These are phyloP conservation scores for Lutjanus argentimaculatus DNA, from an alignment of 2,797 vertebrate species.

Conservation along the genomic window DNA sequence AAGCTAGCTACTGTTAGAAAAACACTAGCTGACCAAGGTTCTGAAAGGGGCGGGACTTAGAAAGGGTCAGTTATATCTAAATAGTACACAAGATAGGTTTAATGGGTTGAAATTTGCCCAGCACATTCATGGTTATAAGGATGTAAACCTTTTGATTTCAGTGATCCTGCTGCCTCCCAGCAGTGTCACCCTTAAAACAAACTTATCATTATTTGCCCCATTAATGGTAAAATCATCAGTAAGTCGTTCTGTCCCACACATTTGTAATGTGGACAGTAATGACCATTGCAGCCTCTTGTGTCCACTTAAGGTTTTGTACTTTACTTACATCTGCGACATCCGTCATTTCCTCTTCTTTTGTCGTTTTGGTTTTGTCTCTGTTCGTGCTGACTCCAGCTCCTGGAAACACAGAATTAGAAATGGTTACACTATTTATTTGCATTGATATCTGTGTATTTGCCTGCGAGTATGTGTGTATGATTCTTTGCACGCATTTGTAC, in stretches of 20 bases:
- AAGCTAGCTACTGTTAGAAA: no score
- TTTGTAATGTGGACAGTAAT: not conserved
- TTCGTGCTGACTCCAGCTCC: not conserved
- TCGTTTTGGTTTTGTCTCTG: not conserved
- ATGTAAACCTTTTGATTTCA: no score
- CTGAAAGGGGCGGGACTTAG: no score
- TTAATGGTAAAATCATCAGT: not conserved
- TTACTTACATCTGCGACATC: slow-evolving; percentile 13
- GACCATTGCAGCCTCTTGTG: not conserved
- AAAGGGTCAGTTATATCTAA: no score
- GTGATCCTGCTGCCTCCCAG: no score
- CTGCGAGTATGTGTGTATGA: not conserved
- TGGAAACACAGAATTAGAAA: slow-evolving; percentile 8
- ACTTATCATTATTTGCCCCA: no score
- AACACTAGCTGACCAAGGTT: no score
- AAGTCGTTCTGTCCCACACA: not conserved
- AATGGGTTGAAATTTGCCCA: no score
- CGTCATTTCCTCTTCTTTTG: not conserved
- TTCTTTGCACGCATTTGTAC: not conserved
- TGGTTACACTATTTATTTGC: not conserved
- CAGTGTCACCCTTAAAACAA: no score
- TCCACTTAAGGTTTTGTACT: not conserved
- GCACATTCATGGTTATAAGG: no score
- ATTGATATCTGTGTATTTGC: not conserved
- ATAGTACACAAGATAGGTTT: no score